phyloP scores from a whole-genome alignment of 2,888 invertebrate species.

The Morpho deidamia region DNA sequence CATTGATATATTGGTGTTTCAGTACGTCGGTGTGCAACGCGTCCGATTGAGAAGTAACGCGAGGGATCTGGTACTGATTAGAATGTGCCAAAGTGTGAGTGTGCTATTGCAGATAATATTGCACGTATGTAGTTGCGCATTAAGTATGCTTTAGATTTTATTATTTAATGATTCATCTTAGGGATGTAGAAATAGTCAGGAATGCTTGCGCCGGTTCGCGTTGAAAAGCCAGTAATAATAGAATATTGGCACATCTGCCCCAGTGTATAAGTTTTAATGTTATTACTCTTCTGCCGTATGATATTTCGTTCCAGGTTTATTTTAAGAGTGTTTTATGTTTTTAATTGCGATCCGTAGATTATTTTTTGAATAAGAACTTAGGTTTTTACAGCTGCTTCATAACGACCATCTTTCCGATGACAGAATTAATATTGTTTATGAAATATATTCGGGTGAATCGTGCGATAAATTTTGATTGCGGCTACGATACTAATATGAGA shows the following conservation, averaged over 20 bases:
- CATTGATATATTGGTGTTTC: conserved; percentile 65
- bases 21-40: conserved; percentile 40
- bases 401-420: conserved; percentile 62
- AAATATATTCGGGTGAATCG: conserved; percentile 54
- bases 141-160: conserved; percentile 77
- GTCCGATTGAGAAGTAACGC: conserved; percentile 63
- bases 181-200: conserved; percentile 76
- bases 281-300: conserved; percentile 63
- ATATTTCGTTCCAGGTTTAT: conserved; percentile 66
- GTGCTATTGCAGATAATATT: conserved; percentile 59
- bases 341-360: conserved; percentile 69
- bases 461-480: conserved; percentile 50
- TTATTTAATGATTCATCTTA: conserved; percentile 79
- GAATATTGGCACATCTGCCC: conserved; percentile 76
- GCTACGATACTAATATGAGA: conserved; percentile 29
- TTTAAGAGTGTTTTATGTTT: conserved; percentile 68
- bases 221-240: conserved; percentile 76
- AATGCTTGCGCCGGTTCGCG: conserved; percentile 67
- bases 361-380: conserved; percentile 61
- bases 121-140: conserved; percentile 66
- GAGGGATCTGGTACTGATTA: conserved; percentile 72
- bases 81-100: conserved; percentile 60
- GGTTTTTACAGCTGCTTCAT: conserved; percentile 69
- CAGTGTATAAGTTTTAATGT: conserved; percentile 72
- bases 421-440: conserved; percentile 73